Percentiles rank a stretch among this genome's conserved stretches.
These are phyloP conservation scores for Machimus atricapillus DNA, from an alignment of 2,888 invertebrate genomes.

Conservation along the genomic window DNA sequence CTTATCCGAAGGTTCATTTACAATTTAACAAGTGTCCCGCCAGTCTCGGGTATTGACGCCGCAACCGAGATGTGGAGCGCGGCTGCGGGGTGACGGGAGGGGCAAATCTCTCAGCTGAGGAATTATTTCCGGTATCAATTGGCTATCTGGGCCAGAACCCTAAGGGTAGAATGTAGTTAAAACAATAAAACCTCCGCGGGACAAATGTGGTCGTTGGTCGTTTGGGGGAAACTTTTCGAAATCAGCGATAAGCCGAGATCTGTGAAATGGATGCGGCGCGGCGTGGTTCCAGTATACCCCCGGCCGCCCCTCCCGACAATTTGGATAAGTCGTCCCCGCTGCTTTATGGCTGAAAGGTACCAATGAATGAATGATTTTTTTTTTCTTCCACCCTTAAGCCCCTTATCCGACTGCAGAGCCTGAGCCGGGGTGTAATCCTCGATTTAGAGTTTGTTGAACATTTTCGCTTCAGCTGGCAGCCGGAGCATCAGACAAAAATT, in stretches of 20 bases:
- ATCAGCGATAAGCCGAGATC: conserved; percentile 14
- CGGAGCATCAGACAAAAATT: conserved; percentile 27
- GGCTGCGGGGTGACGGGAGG: not conserved
- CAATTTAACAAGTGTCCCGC: conserved; percentile 39
- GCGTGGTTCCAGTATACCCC: not conserved
- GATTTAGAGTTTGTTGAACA: conserved; percentile 29
- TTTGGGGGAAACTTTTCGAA: not conserved
- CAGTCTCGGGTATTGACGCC: conserved; percentile 11
- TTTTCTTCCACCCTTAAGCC: conserved; percentile 5
- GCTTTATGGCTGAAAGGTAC: conserved; percentile 19
- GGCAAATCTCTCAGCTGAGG: conserved; percentile 31
- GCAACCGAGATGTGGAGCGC: not conserved
- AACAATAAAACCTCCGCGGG: conserved; percentile 21
- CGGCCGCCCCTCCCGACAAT: not conserved
- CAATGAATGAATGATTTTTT: not conserved
- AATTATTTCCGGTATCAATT: conserved; percentile 41
- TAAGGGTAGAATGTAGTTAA: not conserved
- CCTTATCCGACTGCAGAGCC: conserved; percentile 15
- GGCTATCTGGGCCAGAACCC: conserved; percentile 17
- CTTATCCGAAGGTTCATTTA: conserved; percentile 40
- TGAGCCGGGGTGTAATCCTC: conserved; percentile 14
- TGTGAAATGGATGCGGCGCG: conserved; percentile 1
- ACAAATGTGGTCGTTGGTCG: conserved; percentile 17
- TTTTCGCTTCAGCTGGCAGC: not conserved
- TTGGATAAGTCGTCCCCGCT: conserved; percentile 13